phyloP scores from a whole-genome alignment of 2,888 invertebrate species.

The Harpalus rubripes region DNA sequence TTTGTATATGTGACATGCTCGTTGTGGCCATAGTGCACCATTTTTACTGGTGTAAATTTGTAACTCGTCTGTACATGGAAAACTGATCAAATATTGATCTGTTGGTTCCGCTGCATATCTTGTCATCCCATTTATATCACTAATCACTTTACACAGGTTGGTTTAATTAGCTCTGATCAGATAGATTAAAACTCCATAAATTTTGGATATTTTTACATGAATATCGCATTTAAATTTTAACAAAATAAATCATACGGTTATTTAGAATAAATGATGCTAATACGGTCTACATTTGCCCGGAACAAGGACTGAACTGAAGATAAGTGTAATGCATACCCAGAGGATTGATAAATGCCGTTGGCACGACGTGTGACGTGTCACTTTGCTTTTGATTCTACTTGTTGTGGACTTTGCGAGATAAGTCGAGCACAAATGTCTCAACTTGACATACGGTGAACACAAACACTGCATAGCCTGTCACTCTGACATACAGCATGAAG shows the following conservation, averaged over 20 bases:
- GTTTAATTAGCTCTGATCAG: slow-evolving; percentile 27
- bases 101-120: slow-evolving; percentile 19
- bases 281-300: background rate
- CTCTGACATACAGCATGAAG: background rate
- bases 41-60: slow-evolving; percentile 7
- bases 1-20: no score
- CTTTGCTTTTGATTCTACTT: slow-evolving; percentile 60
- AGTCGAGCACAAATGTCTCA: slow-evolving; percentile 69
- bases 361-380: slow-evolving; percentile 48
- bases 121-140: slow-evolving; percentile 34
- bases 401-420: slow-evolving; percentile 70
- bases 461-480: slow-evolving; percentile 55
- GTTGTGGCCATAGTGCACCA: no score
- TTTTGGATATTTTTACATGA: slow-evolving; percentile 20
- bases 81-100: slow-evolving; percentile 26
- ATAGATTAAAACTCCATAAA: slow-evolving; percentile 33
- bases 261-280: slow-evolving; percentile 16
- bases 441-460: slow-evolving; percentile 68
- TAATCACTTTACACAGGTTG: slow-evolving; percentile 36
- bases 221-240: slow-evolving; percentile 12
- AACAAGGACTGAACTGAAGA: slow-evolving; percentile 4
- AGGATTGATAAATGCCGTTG: slow-evolving; percentile 46
- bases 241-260: slow-evolving; percentile 9
- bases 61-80: background rate
- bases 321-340: slow-evolving; percentile 34